These are phyloP conservation scores for Zonotrichia leucophrys DNA, from an alignment of 2,113 vertebrate species.

Conservation along the genomic window DNA sequence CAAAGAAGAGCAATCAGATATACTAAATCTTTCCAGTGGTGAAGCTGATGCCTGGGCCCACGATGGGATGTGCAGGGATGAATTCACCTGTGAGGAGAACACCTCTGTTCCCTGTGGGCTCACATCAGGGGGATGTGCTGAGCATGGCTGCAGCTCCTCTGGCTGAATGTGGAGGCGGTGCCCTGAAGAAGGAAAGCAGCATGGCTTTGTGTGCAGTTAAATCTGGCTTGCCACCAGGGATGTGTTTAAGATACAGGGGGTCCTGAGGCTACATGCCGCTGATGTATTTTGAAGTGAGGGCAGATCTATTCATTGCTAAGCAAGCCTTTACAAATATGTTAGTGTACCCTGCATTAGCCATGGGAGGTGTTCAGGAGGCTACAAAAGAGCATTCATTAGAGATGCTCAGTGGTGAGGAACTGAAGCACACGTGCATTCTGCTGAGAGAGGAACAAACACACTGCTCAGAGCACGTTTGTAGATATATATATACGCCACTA, in stretches of 20 bases:
- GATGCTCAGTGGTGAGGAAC: neutral
- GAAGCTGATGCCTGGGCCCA: neutral
- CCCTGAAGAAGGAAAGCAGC: neutral
- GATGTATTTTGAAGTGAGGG: constrained; percentile 22
- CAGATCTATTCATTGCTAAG: neutral
- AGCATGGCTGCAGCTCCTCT: neutral
- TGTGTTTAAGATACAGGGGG: neutral
- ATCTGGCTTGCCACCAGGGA: neutral
- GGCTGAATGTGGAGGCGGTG: neutral
- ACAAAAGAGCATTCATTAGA: neutral
- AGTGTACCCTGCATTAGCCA: neutral
- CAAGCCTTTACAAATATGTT: neutral
- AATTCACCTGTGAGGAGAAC: neutral
- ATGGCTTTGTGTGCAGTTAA: neutral
- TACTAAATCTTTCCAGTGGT: neutral
- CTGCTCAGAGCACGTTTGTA: neutral
- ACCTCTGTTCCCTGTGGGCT: neutral
- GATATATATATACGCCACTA: neutral
- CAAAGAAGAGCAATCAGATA: neutral
- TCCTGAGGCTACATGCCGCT: constrained; percentile 13
- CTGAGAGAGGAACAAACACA: neutral
- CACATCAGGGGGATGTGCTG: neutral
- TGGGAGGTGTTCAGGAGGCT: neutral
- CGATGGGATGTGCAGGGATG: fast-evolving
- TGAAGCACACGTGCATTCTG: neutral